Evolutionary conservation across 2,113 vertebrate species (phyloP).

Genomic region (Seriola quinqueradiata): DNA sequence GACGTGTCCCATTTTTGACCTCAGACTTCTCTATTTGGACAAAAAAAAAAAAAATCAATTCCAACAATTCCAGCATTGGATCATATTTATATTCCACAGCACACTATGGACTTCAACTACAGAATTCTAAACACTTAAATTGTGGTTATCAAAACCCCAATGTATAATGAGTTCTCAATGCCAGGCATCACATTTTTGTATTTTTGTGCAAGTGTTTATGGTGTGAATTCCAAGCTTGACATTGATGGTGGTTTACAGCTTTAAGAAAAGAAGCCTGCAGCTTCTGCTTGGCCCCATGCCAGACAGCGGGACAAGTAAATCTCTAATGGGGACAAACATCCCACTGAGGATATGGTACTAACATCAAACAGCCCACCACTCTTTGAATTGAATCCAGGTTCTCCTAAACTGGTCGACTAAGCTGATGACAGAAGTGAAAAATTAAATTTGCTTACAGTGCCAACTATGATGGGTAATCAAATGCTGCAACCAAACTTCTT

Average conservation of each 20-base stretch:
- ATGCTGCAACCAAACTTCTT: slow-evolving; percentile 3
- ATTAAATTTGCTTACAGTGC: slow-evolving; percentile 33
- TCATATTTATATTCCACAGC: not conserved
- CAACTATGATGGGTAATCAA: slow-evolving; percentile 6
- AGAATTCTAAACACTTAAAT: not conserved
- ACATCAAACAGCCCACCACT: slow-evolving; percentile 60
- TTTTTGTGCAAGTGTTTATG: not conserved
- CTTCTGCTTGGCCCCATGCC: slow-evolving; percentile 44
- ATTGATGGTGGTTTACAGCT: slow-evolving; percentile 36
- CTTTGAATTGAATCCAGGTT: slow-evolving; percentile 61
- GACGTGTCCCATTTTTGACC: slow-evolving; percentile 38
- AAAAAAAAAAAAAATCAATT: not conserved
- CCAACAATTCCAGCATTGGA: not conserved
- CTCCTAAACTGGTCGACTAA: slow-evolving; percentile 37
- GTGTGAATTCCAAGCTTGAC: slow-evolving; percentile 17
- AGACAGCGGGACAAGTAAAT: slow-evolving; percentile 66
- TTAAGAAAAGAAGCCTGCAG: slow-evolving; percentile 48
- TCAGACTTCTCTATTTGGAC: not conserved
- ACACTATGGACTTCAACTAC: too few relatives aligned
- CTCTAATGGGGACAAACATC: slow-evolving; percentile 71
- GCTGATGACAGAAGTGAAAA: slow-evolving; percentile 40
- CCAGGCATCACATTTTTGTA: not conserved
- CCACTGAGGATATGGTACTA: slow-evolving; percentile 57
- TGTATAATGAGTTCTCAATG: not conserved
- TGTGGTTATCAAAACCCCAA: not conserved